Conservation (phyloP, 2,888 invertebrate genomes). For the Leucania comma region DNA sequence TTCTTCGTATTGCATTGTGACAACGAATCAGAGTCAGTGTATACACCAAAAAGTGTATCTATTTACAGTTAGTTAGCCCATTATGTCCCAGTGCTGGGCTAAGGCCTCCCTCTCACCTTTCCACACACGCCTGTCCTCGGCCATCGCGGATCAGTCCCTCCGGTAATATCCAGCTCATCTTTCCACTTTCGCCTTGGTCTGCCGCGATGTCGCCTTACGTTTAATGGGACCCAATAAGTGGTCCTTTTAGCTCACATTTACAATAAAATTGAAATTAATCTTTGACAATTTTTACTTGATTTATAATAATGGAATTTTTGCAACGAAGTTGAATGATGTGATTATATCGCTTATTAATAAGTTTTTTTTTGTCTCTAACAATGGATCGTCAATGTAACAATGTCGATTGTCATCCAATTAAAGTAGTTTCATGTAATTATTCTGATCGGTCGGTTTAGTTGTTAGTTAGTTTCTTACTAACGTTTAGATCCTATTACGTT, state of each 20-base stretch:
- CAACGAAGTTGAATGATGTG: conserved; percentile 25
- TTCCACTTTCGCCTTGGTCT: too few species aligned
- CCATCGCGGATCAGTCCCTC: too few species aligned
- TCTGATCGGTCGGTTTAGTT: conserved; percentile 42
- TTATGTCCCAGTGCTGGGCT: too few species aligned
- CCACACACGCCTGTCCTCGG: too few species aligned
- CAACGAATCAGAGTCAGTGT: background rate
- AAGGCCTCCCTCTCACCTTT: too few species aligned
- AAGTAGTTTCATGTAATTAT: conserved; percentile 61
- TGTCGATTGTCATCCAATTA: conserved; percentile 66
- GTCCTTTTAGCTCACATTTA: too few species aligned
- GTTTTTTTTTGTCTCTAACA: conserved; percentile 57
- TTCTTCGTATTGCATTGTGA: conserved; percentile 35
- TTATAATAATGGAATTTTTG: conserved; percentile 30
- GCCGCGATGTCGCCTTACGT: too few species aligned
- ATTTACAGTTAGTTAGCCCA: too few species aligned
- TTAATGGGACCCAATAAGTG: too few species aligned
- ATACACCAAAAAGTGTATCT: conserved; percentile 35
- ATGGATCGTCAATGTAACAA: conserved; percentile 60
- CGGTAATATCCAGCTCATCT: too few species aligned
- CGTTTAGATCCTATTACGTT: conserved; percentile 44
- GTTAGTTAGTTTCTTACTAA: conserved; percentile 40
- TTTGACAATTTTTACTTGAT: conserved; percentile 40
- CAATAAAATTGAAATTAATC: conserved; percentile 5
- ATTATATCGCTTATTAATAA: conserved; percentile 41